These are phyloP conservation scores for Poeciliopsis paucimaculata DNA, from an alignment of 2,797 vertebrate genomes.

Conservation along the genomic window DNA sequence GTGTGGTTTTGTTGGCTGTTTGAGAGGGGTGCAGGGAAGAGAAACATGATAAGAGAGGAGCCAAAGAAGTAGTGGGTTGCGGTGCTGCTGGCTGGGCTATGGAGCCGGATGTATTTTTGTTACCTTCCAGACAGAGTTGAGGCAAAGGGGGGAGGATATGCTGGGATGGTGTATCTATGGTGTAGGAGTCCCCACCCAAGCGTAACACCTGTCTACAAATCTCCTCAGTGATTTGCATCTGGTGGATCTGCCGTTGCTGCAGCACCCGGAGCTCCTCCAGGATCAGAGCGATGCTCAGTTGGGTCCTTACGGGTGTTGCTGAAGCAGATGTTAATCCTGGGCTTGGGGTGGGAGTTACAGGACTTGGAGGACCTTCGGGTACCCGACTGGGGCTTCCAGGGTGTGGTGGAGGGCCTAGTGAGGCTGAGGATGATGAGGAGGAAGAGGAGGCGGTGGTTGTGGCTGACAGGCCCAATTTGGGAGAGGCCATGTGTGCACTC, in stretches of 20 bases:
- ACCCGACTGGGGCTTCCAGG: slow-evolving; percentile 86
- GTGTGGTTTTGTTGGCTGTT: slow-evolving; percentile 69
- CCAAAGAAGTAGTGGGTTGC: slow-evolving; percentile 68
- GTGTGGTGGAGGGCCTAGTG: slow-evolving; percentile 80
- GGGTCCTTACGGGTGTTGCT: slow-evolving; percentile 74
- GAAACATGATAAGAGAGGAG: slow-evolving; percentile 82
- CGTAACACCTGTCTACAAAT: slow-evolving; percentile 91
- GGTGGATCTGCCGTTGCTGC: slow-evolving; percentile 92
- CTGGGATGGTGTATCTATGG: slow-evolving; percentile 72
- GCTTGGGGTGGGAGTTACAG: slow-evolving; percentile 78
- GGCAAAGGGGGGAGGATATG: slow-evolving; percentile 76
- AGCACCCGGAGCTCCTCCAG: slow-evolving; percentile 90
- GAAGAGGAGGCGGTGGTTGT: slow-evolving; percentile 80
- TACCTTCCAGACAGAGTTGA: slow-evolving; percentile 84
- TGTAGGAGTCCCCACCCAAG: slow-evolving; percentile 81
- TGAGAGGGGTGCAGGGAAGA: slow-evolving; percentile 80
- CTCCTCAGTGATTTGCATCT: slow-evolving; percentile 95
- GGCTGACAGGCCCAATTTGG: slow-evolving; percentile 83
- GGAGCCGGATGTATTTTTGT: slow-evolving; percentile 66
- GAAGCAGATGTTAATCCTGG: slow-evolving; percentile 78
- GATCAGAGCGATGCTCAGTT: slow-evolving; percentile 89
- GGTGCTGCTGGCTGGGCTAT: slow-evolving; percentile 44
- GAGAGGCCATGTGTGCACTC: slow-evolving; percentile 80
- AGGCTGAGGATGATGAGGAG: slow-evolving; percentile 80
- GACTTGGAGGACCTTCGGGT: slow-evolving; percentile 85